Percentiles rank a stretch among this genome's conserved stretches.
These are phyloP conservation scores for Eupithecia exiguata DNA, from an alignment of 2,888 invertebrate species.

Conservation along the genomic window DNA sequence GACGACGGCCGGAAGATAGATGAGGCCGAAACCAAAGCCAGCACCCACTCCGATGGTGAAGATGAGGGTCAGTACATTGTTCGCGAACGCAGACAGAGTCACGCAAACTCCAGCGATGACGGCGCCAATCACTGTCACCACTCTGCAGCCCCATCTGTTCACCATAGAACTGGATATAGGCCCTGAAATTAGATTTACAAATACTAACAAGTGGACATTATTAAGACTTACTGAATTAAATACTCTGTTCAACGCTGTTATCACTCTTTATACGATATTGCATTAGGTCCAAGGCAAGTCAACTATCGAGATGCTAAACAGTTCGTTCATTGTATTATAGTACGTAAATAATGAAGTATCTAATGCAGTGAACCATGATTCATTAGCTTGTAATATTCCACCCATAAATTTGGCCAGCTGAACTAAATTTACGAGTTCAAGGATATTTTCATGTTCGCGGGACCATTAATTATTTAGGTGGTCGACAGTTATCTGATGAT, in stretches of 20 bases:
- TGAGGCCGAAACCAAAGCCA: constrained; percentile 97
- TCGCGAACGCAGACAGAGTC: constrained; percentile 91
- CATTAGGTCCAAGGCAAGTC: background rate
- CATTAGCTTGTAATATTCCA: background rate
- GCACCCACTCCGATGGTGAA: constrained; percentile 97
- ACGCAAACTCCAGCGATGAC: constrained; percentile 91
- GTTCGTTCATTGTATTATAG: background rate
- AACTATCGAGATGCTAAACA: background rate
- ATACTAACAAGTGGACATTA: background rate
- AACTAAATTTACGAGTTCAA: background rate
- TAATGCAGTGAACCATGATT: background rate
- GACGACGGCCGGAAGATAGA: constrained; percentile 98
- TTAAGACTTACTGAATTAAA: background rate
- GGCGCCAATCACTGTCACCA: constrained; percentile 95
- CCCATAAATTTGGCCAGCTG: background rate
- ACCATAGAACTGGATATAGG: constrained; percentile 97
- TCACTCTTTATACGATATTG: background rate
- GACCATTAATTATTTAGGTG: background rate
- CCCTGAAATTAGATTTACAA: constrained; percentile 84
- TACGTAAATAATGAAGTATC: background rate
- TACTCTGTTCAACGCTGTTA: background rate
- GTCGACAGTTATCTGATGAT: background rate
- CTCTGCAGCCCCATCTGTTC: constrained; percentile 96
- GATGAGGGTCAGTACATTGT: constrained; percentile 92
- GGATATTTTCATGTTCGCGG: background rate